Evolutionary conservation across 2,888 invertebrate species (phyloP), one percentile per base, ranked within the genome.

Genomic region (Galerucella nymphaeae): DNA sequence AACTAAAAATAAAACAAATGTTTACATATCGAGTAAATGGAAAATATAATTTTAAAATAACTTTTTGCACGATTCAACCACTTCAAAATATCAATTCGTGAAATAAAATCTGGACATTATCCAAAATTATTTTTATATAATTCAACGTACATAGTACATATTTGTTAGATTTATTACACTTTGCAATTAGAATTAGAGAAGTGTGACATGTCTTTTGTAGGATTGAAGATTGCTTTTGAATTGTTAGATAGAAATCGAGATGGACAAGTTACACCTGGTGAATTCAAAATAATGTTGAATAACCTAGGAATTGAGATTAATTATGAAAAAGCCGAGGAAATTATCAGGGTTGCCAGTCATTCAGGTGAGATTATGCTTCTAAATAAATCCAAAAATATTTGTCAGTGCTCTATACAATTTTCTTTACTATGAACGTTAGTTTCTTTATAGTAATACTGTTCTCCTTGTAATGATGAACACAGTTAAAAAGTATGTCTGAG

Each of bases 221-320:
- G 93, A 86, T 88, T 94, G 80, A 90, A 93, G 82, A 93, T 93
- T 80, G 94, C 94, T 65, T 94, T 94, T 85, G 92, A 92, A 75
- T 88, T 94, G 75, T 86, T 94, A 85, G 94, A 94, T 86, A 89
- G 92, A 75, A 93, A 94, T 87, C 91, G 91, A 81, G 94, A 94
- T 85, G 94, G 94, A 0, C 90, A 91, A 83, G 91, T 94, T 78
- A 93, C 92, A 64, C 91, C 92, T 0, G 90, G 90, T 64, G 94
- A 94, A 85, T 87, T 94, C 82, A 93, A 94, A 87, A 91, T 91
- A 84, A 94, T 94, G 94, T 88, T 94, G 79, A 90, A 91, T 78
- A 93, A 93, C 86, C 89, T 94, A 79, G 94, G 93, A 81, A 93
- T 94, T 80, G 90, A 92, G 82, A 90, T 94, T 82, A 89, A 90